Percentiles rank a stretch among this genome's conserved stretches.
Evolutionary conservation across 1,140 invertebrate genomes (phyloP).

Genomic region (Cataglyphis hispanica): DNA sequence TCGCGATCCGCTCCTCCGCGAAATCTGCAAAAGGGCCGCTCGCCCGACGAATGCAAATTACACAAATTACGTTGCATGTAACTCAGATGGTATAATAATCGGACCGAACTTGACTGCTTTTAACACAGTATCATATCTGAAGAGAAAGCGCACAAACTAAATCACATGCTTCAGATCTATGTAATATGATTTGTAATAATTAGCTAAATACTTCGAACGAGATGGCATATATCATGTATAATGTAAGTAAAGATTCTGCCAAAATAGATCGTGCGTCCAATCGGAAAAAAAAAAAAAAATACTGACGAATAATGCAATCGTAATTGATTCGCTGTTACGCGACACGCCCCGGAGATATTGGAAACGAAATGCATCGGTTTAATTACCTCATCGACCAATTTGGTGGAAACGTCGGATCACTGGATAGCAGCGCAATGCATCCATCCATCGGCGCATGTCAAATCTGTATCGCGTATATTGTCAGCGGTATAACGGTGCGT

Average conservation of each 20-base stretch:
- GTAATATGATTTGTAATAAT: background rate
- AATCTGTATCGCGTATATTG: slow-evolving; percentile 41
- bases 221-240: background rate
- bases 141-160: background rate
- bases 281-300: background rate
- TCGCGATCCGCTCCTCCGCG: slow-evolving; percentile 7
- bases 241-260: background rate
- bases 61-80: slow-evolving; percentile 35
- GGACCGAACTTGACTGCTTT: slow-evolving; percentile 5
- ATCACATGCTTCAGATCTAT: slow-evolving; percentile 16
- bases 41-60: slow-evolving; percentile 53
- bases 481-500: background rate
- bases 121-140: background rate
- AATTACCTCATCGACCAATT: slow-evolving; percentile 32
- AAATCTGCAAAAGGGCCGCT: slow-evolving; percentile 46
- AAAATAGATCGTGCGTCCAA: background rate
- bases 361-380: slow-evolving; percentile 32
- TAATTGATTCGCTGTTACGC: slow-evolving; percentile 8
- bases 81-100: slow-evolving; percentile 36
- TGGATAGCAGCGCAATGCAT: background rate
- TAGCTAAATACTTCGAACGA: background rate
- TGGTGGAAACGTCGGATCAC: slow-evolving; percentile 35
- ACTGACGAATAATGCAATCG: background rate
- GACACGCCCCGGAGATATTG: slow-evolving; percentile 45
- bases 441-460: slow-evolving; percentile 17